phyloP scores from a whole-genome alignment of 2,113 vertebrate species.

The Neotoma lepida region DNA sequence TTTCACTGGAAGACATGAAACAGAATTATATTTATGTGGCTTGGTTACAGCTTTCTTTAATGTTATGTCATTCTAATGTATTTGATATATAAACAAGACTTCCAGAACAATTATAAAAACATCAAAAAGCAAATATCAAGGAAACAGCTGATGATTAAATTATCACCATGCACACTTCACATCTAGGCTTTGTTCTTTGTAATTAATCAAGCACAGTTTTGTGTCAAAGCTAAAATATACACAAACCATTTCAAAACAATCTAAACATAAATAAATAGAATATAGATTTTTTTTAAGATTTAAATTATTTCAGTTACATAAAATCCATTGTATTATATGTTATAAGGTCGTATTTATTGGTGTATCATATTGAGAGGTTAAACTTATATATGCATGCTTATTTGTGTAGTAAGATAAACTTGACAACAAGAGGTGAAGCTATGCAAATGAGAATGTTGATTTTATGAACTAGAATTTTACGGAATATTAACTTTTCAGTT shows the following conservation, averaged over 20 bases:
- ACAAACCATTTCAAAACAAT: background rate
- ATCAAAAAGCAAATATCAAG: background rate
- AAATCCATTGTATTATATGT: background rate
- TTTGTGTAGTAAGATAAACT: background rate
- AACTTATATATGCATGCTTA: background rate
- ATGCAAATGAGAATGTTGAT: background rate
- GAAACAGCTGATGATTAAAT: background rate
- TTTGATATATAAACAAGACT: background rate
- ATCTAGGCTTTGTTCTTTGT: background rate
- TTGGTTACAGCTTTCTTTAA: background rate
- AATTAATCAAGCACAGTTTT: slow-evolving; percentile 10
- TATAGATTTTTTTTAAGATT: background rate
- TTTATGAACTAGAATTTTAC: background rate
- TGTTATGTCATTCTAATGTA: background rate
- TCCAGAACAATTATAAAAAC: background rate
- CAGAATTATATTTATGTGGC: background rate
- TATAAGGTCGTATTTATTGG: background rate
- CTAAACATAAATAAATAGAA: background rate
- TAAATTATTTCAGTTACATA: background rate
- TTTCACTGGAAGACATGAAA: background rate
- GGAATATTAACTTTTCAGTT: background rate
- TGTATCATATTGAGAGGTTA: background rate
- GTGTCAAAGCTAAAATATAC: background rate
- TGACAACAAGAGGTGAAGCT: background rate
- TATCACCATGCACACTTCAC: background rate